Base-by-base conservation (phyloP, 2,888 invertebrate species). In the Dione vanillae region DNA sequence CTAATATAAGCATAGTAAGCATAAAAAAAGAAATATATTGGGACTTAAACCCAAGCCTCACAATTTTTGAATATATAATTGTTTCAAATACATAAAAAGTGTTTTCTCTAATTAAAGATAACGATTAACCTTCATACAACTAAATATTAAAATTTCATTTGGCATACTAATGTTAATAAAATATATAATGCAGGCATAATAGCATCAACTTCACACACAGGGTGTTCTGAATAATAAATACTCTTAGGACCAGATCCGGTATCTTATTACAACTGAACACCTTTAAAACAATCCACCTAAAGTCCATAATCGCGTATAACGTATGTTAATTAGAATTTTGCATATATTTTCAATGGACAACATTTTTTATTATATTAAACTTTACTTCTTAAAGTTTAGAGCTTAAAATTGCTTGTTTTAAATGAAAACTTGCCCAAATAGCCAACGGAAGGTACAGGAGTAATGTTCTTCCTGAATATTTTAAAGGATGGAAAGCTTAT, bases 101-200 rank as follows among this genome's bases (percentile, higher is more conserved):
- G 3, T 19, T 16, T 20, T 49, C 8, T 27, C 43, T 45, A 27
- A 41, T 43, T 8, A 20, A 62, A 37, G 7, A 37, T 1, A 19
- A 12, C 37, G 5, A 64, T 14, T 16, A 12, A 62, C 19, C 8
- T 9, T 16, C 16, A 3, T 14, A 11, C 12, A 41, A 67, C 61
- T 67, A 61, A 67, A 67, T 58, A 67, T 67, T 43, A 67, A 61
- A 61, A 43, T 52, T 68, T 61, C 52, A 68, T 68, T 68, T 41
- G 43, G 14, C 16, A 62, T 14, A 51, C 27, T 68, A 68, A 68
- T 52, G 43, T 62, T 68, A 68, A 68, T 52, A 59, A 68, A 68
- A 67, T 49, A 67, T 58, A 61, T 41, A 61, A 68, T 52, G 52
- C 68, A 62, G 37, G 61, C 35, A 52, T 68, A 68, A 68, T 52